These are phyloP conservation scores for Trissoscelio sp. DNA, from an alignment of 2,888 invertebrate species.

Conservation along the genomic window DNA sequence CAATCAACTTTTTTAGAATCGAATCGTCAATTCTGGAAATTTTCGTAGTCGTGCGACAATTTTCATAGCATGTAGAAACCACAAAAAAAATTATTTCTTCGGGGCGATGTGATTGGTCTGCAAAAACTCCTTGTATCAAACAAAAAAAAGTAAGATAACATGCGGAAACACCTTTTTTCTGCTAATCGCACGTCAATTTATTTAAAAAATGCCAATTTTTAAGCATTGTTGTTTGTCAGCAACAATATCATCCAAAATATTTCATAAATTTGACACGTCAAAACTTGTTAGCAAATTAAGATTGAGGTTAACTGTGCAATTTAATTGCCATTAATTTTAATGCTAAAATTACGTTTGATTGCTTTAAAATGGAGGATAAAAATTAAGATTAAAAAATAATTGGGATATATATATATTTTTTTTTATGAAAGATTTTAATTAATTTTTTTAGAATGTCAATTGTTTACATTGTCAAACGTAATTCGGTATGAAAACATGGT, in stretches of 20 bases:
- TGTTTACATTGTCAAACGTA: too few species aligned
- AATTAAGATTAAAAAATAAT: too few species aligned
- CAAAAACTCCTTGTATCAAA: constrained; percentile 12
- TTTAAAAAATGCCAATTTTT: too few species aligned
- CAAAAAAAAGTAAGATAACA: constrained; percentile 22
- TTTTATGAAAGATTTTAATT: too few species aligned
- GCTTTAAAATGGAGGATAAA: too few species aligned
- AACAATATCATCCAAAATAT: background rate
- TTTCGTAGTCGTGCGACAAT: too few species aligned
- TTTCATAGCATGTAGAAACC: constrained; percentile 18
- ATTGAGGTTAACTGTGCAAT: too few species aligned
- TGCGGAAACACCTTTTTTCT: background rate
- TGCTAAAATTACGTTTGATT: too few species aligned
- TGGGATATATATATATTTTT: too few species aligned
- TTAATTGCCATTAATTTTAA: too few species aligned
- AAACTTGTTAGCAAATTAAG: too few species aligned
- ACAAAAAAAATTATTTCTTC: background rate
- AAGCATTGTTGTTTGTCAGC: background rate
- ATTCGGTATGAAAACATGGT: background rate
- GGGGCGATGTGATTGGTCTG: constrained; percentile 1
- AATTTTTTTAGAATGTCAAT: too few species aligned
- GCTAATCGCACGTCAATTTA: background rate
- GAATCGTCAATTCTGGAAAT: background rate
- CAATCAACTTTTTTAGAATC: background rate
- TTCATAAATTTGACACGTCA: background rate